Base-by-base conservation (phyloP, 2,797 vertebrate genomes). In the Synaphobranchus kaupii region DNA sequence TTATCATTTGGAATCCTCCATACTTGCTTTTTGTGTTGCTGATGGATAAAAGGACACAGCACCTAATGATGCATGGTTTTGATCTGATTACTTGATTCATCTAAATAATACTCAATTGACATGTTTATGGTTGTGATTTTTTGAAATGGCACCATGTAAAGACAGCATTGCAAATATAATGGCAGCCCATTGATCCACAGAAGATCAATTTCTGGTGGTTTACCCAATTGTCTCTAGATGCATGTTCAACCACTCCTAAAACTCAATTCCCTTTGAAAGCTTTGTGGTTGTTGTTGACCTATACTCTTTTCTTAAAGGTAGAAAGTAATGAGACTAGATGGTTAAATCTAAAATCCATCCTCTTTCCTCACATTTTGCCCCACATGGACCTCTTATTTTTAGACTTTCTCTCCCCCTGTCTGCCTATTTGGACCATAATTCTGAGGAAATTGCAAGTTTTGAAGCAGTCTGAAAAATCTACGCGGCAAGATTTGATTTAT, bases 401-500 rank as follows among this genome's bases (percentile, higher is more conserved):
- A 82, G 25, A 52, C 48, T 22, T 78, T 50, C 78, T 81, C 20
- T 10, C 25, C 9, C 20, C 44, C 39, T 10, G n/a, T 17, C n/a
- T 31, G 52, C 15, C 82, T 52, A 56, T 84, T 56, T 52, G 82
- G 50, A 58, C 25, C 52, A 84, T 84, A 56, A 85, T 66, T 31
- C 58, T 85, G n/a, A 44, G 56, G 58, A 66, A 85, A 85, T 80
- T 80, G 76, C 86, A 89, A 93, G 90, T 92, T 94, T 94, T 95
- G 92, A 94, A 94, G 94, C 91, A 90, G 92, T 92, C 88, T 48
- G 44, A 25, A 80, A 91, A 94, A 95, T 93, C 92, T 88, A 94
- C 93, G 94, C 92, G 20, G 86, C 87, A 88, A 92, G 96, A 96
- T 95, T 96, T 94, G 83, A 84, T 84, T 84, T 84, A 84, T 66